phyloP scores from a whole-genome alignment of 2,797 vertebrate species.

The Neoniphon sammara region DNA sequence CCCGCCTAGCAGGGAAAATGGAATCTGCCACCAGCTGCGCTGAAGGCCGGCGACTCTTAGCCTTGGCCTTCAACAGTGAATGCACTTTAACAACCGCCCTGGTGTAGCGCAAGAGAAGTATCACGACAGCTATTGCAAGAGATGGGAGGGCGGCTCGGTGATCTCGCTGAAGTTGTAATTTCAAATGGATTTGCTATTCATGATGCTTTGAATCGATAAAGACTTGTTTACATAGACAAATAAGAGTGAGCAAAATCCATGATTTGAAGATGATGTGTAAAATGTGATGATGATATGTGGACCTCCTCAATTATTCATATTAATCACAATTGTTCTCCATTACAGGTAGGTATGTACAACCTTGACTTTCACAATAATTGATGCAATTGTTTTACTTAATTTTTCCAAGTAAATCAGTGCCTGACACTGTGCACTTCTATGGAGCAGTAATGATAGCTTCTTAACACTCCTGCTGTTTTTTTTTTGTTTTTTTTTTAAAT shows the following conservation, averaged over 20 bases:
- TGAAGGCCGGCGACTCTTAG: slow-evolving; percentile 50
- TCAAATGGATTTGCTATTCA: neutral
- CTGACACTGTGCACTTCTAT: too few species aligned
- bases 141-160: slow-evolving; percentile 35
- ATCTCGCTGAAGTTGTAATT: slow-evolving; percentile 18
- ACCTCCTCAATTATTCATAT: too few species aligned
- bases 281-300: too few species aligned
- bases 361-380: too few species aligned
- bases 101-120: slow-evolving; percentile 29
- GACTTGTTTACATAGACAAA: neutral
- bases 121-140: slow-evolving; percentile 20
- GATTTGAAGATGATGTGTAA: too few species aligned
- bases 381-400: too few species aligned
- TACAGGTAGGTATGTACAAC: too few species aligned
- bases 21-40: slow-evolving; percentile 65
- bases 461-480: slow-evolving; percentile 23
- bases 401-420: too few species aligned
- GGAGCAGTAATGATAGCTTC: slow-evolving; percentile 10
- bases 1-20: slow-evolving; percentile 71
- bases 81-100: slow-evolving; percentile 49
- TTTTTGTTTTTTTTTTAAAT: too few species aligned
- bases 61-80: slow-evolving; percentile 52
- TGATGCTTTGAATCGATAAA: neutral
- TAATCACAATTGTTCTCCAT: too few species aligned
- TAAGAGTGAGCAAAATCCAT: too few species aligned